Evolutionary conservation across 2,888 invertebrate species (phyloP).

Genomic region (Galeruca laticollis): DNA sequence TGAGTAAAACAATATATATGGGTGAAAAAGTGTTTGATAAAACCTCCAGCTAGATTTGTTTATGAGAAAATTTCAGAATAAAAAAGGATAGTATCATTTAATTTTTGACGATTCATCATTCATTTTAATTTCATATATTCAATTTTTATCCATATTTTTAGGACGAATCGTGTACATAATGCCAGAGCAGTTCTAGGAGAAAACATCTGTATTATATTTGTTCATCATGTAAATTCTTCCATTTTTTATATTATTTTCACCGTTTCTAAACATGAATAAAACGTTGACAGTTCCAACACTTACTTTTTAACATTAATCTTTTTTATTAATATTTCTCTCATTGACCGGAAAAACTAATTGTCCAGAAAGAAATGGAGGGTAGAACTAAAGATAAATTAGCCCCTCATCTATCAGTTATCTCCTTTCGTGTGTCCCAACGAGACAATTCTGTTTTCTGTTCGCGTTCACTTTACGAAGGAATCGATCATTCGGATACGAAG

Average conservation of each 20-base stretch:
- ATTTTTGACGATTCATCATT: no score
- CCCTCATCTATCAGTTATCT: conserved; percentile 20
- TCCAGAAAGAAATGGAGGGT: conserved; percentile 16
- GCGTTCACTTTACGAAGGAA: conserved; percentile 23
- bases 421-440: conserved; percentile 7
- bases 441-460: conserved; percentile 24
- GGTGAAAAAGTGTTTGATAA: no score
- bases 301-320: background rate
- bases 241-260: background rate
- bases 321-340: conserved; percentile 11
- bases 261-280: background rate
- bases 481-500: conserved; percentile 22
- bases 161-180: no score
- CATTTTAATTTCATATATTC: no score
- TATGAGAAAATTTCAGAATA: no score
- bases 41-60: no score
- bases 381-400: conserved; percentile 26
- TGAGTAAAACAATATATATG: no score
- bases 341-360: conserved; percentile 23
- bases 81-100: no score
- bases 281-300: background rate
- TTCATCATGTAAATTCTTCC: no score
- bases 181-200: no score
- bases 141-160: no score
- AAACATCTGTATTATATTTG: background rate